phyloP scores from a whole-genome alignment of 2,888 invertebrate genomes.

The Catocala fraxini region DNA sequence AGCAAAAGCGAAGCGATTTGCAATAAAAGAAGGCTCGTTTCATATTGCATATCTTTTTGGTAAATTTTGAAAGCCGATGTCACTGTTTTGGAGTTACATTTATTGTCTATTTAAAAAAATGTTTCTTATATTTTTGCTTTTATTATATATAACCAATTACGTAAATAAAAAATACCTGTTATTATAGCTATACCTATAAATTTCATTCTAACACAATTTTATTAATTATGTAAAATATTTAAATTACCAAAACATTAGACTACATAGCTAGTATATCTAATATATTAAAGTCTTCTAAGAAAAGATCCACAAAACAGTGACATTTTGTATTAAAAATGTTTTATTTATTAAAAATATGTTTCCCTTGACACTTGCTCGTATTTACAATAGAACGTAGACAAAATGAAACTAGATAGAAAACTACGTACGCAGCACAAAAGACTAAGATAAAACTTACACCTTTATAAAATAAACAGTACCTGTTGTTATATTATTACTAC shows the following conservation, averaged over 20 bases:
- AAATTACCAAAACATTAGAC: too few relatives aligned
- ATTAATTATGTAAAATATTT: too few relatives aligned
- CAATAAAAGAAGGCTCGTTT: slow-evolving; percentile 53
- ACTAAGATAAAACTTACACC: slow-evolving; percentile 74
- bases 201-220: too few relatives aligned
- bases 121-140: background rate
- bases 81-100: slow-evolving; percentile 61
- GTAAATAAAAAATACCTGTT: background rate
- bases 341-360: slow-evolving; percentile 44
- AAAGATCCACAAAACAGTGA: slow-evolving; percentile 72
- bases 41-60: slow-evolving; percentile 33
- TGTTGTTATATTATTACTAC: slow-evolving; percentile 49
- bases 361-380: slow-evolving; percentile 85
- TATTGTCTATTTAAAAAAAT: background rate
- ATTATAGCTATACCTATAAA: too few relatives aligned
- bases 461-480: slow-evolving; percentile 57
- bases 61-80: slow-evolving; percentile 46
- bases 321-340: slow-evolving; percentile 33
- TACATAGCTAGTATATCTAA: too few relatives aligned
- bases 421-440: slow-evolving; percentile 76
- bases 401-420: slow-evolving; percentile 62
- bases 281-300: too few relatives aligned
- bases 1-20: slow-evolving; percentile 85
- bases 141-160: background rate
- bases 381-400: slow-evolving; percentile 76